Conservation (phyloP, 2,113 vertebrate species). For the Microcebus murinus region DNA sequence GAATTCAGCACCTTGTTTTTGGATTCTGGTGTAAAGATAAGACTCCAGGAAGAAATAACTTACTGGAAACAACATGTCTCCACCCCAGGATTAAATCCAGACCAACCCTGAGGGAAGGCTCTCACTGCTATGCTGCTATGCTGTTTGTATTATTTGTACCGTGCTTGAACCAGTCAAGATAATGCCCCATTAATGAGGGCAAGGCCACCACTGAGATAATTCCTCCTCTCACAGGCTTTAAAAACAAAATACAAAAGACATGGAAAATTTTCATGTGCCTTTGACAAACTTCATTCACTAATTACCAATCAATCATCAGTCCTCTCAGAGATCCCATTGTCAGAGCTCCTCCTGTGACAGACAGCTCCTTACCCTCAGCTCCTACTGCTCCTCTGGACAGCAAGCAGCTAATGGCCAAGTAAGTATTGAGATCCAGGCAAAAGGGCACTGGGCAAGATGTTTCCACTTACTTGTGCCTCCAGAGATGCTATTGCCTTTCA, state of each 20-base stretch:
- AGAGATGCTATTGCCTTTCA: neutral
- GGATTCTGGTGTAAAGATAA: conserved; percentile 34
- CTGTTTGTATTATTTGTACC: conserved; percentile 23
- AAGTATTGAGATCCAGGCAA: too few relatives aligned
- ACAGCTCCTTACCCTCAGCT: neutral
- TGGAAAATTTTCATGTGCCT: conserved; percentile 1
- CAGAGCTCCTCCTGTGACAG: neutral
- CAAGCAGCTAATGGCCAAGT: too few relatives aligned
- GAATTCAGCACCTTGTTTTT: conserved; percentile 24
- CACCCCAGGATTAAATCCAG: conserved; percentile 21
- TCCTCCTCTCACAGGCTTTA: neutral
- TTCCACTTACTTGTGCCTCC: too few relatives aligned
- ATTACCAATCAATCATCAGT: conserved; percentile 49
- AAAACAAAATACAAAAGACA: conserved; percentile 45
- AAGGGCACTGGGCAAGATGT: too few relatives aligned
- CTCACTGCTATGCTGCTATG: neutral
- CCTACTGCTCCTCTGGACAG: neutral
- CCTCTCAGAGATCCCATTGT: neutral
- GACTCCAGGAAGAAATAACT: conserved; percentile 20
- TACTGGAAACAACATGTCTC: conserved; percentile 42
- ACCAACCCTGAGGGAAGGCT: neutral
- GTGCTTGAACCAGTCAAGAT: conserved; percentile 18
- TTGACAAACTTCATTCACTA: conserved; percentile 43
- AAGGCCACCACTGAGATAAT: conserved; percentile 65
- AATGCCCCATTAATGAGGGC: conserved; percentile 59